These are phyloP conservation scores for Pica pica DNA, from an alignment of 2,113 vertebrate genomes.

Conservation along the genomic window DNA sequence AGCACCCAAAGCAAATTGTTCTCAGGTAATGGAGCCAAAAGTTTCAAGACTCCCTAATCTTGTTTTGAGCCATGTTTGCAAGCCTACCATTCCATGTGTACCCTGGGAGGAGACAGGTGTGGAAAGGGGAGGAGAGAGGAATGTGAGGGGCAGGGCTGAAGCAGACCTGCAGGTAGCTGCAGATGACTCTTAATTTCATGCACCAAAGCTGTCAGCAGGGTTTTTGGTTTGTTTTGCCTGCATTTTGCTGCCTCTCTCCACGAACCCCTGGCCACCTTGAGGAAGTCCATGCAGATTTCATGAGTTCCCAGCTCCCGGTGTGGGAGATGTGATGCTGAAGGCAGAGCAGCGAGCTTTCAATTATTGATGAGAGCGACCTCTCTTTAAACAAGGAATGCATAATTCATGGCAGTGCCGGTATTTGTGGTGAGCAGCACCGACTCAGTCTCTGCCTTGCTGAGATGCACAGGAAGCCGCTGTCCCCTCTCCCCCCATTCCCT, in stretches of 20 bases:
- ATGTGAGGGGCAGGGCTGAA: neutral
- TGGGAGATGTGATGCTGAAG: conserved; percentile 51
- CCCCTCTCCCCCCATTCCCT: neutral
- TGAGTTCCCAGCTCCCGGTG: conserved; percentile 29
- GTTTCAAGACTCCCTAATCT: neutral
- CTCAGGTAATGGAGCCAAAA: neutral
- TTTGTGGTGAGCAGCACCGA: conserved; percentile 37
- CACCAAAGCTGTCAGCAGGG: neutral
- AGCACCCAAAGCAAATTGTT: neutral
- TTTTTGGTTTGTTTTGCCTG: neutral
- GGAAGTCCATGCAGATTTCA: conserved; percentile 64
- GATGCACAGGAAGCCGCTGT: conserved; percentile 11
- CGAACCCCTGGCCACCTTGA: conserved; percentile 26
- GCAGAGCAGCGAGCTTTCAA: conserved; percentile 63
- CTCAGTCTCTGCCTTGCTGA: conserved; percentile 37
- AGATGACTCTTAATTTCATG: neutral
- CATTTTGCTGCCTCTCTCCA: neutral
- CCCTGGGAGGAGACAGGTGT: neutral
- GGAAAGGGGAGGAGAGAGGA: neutral
- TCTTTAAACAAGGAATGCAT: conserved; percentile 69
- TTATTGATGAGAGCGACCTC: conserved; percentile 72
- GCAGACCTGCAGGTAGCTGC: neutral
- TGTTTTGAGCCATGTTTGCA: neutral
- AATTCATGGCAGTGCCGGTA: conserved; percentile 57
- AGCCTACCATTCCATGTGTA: rapidly evolving